phyloP scores from a whole-genome alignment of 2,797 vertebrate species.

The Cercopithecus diana region DNA sequence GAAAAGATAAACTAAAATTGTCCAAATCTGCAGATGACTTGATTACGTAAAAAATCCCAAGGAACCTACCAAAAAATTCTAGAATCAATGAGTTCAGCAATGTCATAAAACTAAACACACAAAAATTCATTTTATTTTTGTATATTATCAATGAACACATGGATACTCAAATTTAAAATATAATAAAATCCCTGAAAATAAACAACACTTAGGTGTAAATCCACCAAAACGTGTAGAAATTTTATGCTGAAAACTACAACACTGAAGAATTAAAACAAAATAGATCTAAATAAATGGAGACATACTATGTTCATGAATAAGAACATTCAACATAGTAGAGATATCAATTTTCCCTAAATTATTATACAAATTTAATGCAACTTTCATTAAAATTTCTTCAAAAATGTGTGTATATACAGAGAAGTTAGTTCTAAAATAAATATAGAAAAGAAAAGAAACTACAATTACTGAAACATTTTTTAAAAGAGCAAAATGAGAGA shows the following conservation, averaged over 20 bases:
- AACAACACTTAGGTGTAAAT: neutral
- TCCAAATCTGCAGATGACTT: neutral
- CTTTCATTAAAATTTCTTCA: neutral
- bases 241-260: neutral
- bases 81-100: neutral
- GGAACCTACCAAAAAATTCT: neutral
- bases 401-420: neutral
- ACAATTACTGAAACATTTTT: neutral
- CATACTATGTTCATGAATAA: neutral
- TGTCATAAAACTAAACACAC: neutral
- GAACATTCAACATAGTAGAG: neutral
- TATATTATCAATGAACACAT: neutral
- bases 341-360: neutral
- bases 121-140: constrained; percentile 8
- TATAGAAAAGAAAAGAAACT: neutral
- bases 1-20: neutral
- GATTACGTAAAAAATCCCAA: neutral
- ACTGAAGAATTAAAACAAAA: neutral
- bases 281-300: neutral
- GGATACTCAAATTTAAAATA: constrained; percentile 7
- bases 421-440: neutral
- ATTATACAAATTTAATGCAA: neutral
- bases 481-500: neutral
- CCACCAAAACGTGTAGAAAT: constrained; percentile 1
- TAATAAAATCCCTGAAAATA: neutral